Evolutionary conservation across 2,113 vertebrate species (phyloP).

Genomic region (Numenius arquata): DNA sequence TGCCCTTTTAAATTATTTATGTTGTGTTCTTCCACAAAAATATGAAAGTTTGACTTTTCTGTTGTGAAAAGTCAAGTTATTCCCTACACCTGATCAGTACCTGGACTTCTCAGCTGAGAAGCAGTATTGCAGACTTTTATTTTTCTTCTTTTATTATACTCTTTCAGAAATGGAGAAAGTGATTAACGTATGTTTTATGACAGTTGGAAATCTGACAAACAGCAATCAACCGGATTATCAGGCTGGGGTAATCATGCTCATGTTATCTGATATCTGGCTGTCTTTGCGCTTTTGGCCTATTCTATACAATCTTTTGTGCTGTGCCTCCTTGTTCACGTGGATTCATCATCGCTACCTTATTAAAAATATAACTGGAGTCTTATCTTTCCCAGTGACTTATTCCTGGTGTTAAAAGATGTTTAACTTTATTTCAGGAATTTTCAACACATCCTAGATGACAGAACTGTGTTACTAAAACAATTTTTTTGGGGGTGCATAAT

Average conservation of each 20-base stretch:
- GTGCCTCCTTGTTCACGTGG: background rate
- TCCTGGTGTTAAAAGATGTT: background rate
- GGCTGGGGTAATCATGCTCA: background rate
- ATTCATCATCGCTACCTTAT: background rate
- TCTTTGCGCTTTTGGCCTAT: background rate
- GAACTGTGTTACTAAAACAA: background rate
- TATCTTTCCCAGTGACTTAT: background rate
- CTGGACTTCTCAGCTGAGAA: background rate
- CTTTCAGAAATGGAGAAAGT: background rate
- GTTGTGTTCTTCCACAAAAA: conserved; percentile 24
- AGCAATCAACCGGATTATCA: background rate
- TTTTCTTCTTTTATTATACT: background rate
- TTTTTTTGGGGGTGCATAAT: background rate
- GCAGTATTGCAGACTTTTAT: background rate
- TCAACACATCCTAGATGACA: background rate
- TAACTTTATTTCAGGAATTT: background rate
- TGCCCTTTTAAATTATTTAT: background rate
- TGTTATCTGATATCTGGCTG: background rate
- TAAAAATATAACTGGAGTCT: background rate
- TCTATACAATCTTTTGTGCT: background rate
- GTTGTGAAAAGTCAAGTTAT: conserved; percentile 6
- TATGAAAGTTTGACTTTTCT: background rate
- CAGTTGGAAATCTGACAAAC: background rate
- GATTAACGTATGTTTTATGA: background rate
- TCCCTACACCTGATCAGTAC: background rate